These are phyloP conservation scores for Pristionchus entomophagus DNA, from an alignment of 2,888 invertebrate genomes.

Conservation along the genomic window DNA sequence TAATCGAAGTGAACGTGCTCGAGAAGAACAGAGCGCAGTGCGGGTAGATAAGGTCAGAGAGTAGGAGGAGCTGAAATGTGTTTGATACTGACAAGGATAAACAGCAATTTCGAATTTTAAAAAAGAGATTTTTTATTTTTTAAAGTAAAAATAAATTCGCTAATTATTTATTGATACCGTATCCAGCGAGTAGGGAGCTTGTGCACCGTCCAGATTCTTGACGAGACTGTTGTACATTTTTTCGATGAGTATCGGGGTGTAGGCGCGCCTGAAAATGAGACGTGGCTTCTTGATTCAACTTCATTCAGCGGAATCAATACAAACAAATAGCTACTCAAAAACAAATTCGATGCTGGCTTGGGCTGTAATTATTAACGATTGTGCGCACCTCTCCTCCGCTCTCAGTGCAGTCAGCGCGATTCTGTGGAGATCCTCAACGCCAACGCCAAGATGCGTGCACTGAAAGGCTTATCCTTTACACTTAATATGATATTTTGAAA, in stretches of 20 bases:
- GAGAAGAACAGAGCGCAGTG: not conserved
- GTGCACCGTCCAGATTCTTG: no score
- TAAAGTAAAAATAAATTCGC: no score
- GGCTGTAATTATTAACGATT: no score
- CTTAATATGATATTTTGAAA: no score
- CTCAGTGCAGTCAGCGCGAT: not conserved
- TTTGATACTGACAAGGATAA: no score
- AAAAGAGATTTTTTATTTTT: not conserved
- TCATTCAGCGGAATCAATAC: not conserved
- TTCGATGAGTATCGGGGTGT: not conserved
- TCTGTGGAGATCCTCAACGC: constrained; percentile 1
- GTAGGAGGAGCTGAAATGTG: not conserved
- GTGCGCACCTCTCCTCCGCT: not conserved
- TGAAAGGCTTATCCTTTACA: no score
- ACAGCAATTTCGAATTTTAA: not conserved
- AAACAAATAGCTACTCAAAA: no score
- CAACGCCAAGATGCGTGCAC: no score
- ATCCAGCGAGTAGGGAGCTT: not conserved
- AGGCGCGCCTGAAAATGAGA: not conserved
- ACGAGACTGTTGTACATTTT: constrained; percentile 19
- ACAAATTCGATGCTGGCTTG: no score
- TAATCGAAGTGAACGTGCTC: not conserved
- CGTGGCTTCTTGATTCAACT: no score
- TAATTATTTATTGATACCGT: not conserved
- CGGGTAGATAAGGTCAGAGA: not conserved